Evolutionary conservation across 2,113 vertebrate species (phyloP), one percentile per base, ranked within the genome.

Genomic region (Phrynosoma blainvillii): DNA sequence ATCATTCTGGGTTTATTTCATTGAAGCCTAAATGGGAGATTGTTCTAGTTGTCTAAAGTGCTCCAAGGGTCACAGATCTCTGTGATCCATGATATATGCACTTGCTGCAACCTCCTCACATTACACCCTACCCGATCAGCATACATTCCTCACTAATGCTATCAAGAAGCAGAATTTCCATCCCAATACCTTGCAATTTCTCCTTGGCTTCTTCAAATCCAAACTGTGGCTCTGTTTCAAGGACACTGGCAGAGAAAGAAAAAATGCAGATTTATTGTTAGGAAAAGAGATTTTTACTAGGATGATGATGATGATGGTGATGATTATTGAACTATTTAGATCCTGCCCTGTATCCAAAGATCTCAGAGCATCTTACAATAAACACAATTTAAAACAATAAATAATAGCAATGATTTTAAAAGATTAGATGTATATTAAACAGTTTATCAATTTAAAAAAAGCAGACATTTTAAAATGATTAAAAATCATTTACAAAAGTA

Each of bases 121-220:
- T 16, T 62, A 20, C 59, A 62, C 59, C 12, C 18, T 16, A 9
- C 8, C 12, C 62, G 2, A 21, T 13, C 62, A 65, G 12, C 13
- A 21, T 23, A 66, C 3, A 66, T 20, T 23, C 23, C 81, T 27
- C 66, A 36, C 7, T 27, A 71, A 71, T 23, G 18, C 23, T 4
- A 70, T 42, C 14, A 36, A 56, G 54, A 56, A 81, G 3, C 13
- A 27, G 62, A 25, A 27, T 70, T 70, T 27, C 21, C 21, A 71
- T 2, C 74, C 84, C 76, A 76, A 10, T 97, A 99, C 99, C 98
- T 98, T 99, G 98, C 87, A 99, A 86, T 87, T 98, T 98, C 78
- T 93, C 97, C 94, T 99, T 99, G 0, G 99, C 99, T 94, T 99
- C 97, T 93, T 99, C 98, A 93, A 99, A 99, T 68, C 99, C 99